Percentiles rank a stretch among this genome's conserved stretches.
Conservation (phyloP, 2,888 invertebrate genomes). For the Drosophila nigritarsus region DNA sequence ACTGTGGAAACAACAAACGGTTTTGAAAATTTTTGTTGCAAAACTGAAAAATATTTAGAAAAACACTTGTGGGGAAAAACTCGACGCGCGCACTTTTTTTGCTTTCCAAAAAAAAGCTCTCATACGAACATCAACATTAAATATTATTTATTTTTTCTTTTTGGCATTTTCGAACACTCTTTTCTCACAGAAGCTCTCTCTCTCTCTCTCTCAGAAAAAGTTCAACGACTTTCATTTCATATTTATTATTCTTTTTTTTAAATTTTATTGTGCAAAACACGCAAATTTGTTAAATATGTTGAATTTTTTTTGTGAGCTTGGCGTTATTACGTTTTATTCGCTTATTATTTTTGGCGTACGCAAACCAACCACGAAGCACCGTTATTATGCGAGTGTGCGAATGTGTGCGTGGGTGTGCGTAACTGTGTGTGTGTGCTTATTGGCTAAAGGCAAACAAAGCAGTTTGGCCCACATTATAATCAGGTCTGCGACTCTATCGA, state of each 20-base stretch:
- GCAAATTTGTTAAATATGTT: conserved; percentile 8
- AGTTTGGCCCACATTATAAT: conserved; percentile 19
- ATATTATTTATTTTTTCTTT: conserved; percentile 24
- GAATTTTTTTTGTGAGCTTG: neutral
- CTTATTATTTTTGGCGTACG: conserved; percentile 29
- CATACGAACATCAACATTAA: conserved; percentile 28
- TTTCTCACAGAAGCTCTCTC: conserved; percentile 34
- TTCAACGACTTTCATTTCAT: conserved; percentile 64
- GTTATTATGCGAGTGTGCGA: conserved; percentile 2
- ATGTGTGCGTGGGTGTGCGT: conserved; percentile 1
- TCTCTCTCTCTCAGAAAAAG: conserved; percentile 46
- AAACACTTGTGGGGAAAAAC: conserved; percentile 77
- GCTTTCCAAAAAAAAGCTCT: conserved; percentile 34
- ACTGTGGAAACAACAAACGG: conserved; percentile 65
- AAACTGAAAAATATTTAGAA: conserved; percentile 75
- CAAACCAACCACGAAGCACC: conserved; percentile 25
- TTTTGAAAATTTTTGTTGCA: conserved; percentile 66
- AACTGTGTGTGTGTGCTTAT: conserved; percentile 2
- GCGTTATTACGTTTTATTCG: conserved; percentile 13
- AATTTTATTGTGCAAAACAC: conserved; percentile 47
- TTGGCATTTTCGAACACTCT: conserved; percentile 76
- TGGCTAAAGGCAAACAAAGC: conserved; percentile 23
- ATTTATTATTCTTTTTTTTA: conserved; percentile 30
- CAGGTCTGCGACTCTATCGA: conserved; percentile 12
- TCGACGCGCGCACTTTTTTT: conserved; percentile 71